Conservation (phyloP, 2,113 vertebrate genomes). For the Aphyosemion australe region DNA sequence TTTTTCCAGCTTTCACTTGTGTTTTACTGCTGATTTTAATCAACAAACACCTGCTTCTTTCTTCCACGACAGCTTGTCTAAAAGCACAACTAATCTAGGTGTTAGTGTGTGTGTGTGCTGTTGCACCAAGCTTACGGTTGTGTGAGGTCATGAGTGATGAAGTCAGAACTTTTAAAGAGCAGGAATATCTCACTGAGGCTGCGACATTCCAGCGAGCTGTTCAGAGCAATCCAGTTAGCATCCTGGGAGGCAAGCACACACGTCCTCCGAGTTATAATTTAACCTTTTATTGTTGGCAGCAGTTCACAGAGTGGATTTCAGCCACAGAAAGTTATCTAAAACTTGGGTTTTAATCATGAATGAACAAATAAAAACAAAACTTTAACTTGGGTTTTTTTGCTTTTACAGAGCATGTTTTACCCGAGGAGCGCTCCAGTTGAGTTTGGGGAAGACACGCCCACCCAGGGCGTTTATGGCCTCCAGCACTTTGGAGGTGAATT, state of each 20-base stretch:
- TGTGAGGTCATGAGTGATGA: constrained; percentile 95
- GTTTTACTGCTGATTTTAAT: constrained; percentile 24
- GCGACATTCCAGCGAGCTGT: constrained; percentile 93
- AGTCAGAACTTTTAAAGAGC: constrained; percentile 98
- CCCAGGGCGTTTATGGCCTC: constrained; percentile 93
- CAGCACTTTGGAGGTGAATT: constrained; percentile 89
- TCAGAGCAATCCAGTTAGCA: constrained; percentile 98
- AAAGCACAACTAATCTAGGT: background rate
- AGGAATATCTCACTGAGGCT: constrained; percentile 96
- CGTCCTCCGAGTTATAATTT: background rate
- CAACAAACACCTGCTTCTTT: background rate
- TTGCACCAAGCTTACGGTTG: constrained; percentile 88
- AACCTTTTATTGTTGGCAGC: background rate
- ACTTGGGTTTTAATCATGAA: too few species aligned
- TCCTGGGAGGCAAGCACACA: constrained; percentile 80
- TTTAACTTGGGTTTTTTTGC: background rate
- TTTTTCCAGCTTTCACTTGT: constrained; percentile 10
- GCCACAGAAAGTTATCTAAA: too few species aligned
- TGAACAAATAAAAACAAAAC: too few species aligned
- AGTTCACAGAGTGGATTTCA: background rate
- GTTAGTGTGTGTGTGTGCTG: too few species aligned
- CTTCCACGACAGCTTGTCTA: background rate
- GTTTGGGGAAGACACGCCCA: constrained; percentile 93
- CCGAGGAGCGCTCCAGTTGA: constrained; percentile 97
- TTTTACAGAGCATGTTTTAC: constrained; percentile 67